Base-by-base conservation (phyloP, 2,888 invertebrate genomes). In the Phalera bucephala region DNA sequence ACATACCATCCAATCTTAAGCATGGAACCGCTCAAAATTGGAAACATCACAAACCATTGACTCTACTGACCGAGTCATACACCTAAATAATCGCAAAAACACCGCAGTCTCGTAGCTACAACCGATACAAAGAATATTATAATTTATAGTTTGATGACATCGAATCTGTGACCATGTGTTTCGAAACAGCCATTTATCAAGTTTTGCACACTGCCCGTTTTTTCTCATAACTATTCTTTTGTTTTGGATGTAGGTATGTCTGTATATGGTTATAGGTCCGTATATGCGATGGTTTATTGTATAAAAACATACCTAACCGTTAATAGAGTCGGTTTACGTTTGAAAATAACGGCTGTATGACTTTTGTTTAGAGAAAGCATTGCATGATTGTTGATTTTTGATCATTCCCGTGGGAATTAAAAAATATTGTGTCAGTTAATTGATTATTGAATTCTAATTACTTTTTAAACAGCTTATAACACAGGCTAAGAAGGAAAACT, bases 101-200 rank as follows among this genome's bases (percentile, higher is more conserved):
- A 4, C 6, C 3, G 3, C 3, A 17, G 3, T 17, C 17, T 17
- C 3, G 3, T 4, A 17, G 17, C 6, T 17, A 17, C 17, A 3
- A 17, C 3, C 6, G 17, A 17, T 3, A 17, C 3, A 17, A 17
- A 17, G 6, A 17, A 17, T 17, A 17, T 17, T 17, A 28, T 33
- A 33, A 33, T 33, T 33, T 33, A 33, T 25, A 25, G 14, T 3
- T 14, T 12, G n/a, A 31, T 31, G 15, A 25, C 19, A 25, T 19
- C 7, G 17, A 26, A 3, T 6, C 4, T 8, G 28, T 12, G 2
- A 7, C 15, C 28, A 15, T 23, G 17, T 7, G 25, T 17, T 25
- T 32, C n/a, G n/a, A n/a, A n/a, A n/a, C n/a, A n/a, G n/a, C n/a
- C n/a, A n/a, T 29, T 29, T 19, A 19, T 29, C 29, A 29, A n/a